Base-by-base conservation (phyloP, 2,888 invertebrate genomes). In the Sesia bembeciformis region DNA sequence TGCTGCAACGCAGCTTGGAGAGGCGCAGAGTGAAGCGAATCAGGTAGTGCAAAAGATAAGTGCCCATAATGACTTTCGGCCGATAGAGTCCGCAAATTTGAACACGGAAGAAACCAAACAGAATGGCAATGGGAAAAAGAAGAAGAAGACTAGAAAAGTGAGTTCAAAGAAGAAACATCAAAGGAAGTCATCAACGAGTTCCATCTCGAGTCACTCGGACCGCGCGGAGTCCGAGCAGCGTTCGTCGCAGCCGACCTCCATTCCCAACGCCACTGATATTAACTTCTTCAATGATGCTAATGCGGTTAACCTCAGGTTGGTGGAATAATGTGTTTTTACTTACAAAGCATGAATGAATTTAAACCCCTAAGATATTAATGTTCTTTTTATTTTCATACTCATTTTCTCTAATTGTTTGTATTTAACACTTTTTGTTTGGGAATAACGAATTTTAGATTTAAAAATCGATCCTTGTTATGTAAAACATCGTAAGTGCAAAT, bases 241-340 rank as follows among this genome's bases (percentile, higher is more conserved):
- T 8, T 23, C 23, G 23, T 62, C 81, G 3, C 80, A 76, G 62
- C 74, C 84, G 4, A 69, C 84, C 4, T 66, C 83, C 56, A 78
- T 84, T 56, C 79, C 80, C 8, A 83, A 80, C 58, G 62, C 74
- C 51, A 67, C 75, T 4, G 89, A 88, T 50, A 80, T 86, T 62
- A 77, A 97, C 76, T 97, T 97, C 89, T 98, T 96, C 84, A 98
- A 98, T 74, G 98, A 98, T 74, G 89, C 96, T 53, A 94, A 94
- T n/a, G 92, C 92, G 1, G 82, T 91, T 23, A 75, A 80, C 4
- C 84, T 91, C 51, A 93, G 93, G 90, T 93, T 73, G 74, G 90
- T 49, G 50, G 7, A 50, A 5, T 4, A 23, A 23, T 23, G 23
- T 23, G 23, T 23, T 42, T 42, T 42, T 42, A 42, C 5, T 42